A percentile compares a stretch with the other conserved stretches of the same genome.
Evolutionary conservation across 2,888 invertebrate genomes (phyloP).

Genomic region (Nomada ruficornis): DNA sequence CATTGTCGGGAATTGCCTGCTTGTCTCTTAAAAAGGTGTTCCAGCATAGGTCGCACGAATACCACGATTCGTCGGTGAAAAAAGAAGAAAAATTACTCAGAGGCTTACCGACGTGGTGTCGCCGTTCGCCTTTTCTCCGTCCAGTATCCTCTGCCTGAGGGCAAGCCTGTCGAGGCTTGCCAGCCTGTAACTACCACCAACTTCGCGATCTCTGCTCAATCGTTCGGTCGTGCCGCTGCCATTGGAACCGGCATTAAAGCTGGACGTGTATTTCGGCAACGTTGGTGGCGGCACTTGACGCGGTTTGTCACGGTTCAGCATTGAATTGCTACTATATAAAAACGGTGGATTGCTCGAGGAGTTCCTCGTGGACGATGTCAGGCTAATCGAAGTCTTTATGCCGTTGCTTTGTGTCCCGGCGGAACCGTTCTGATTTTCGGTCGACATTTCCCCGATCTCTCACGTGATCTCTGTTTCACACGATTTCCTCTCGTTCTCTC

Average conservation of each 20-base stretch:
- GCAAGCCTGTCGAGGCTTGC: constrained; percentile 94
- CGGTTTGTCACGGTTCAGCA: constrained; percentile 79
- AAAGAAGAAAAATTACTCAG: constrained; percentile 15
- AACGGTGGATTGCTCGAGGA: constrained; percentile 81
- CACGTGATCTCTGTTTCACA: constrained; percentile 29
- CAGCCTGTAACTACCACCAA: constrained; percentile 91
- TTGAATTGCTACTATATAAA: constrained; percentile 80
- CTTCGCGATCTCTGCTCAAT: constrained; percentile 88
- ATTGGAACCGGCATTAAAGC: constrained; percentile 90
- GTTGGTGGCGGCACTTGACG: constrained; percentile 92
- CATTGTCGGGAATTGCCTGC: no score
- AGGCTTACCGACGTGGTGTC: constrained; percentile 80
- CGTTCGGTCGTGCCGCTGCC: constrained; percentile 87
- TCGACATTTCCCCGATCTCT: constrained; percentile 51
- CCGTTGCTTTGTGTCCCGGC: constrained; percentile 79
- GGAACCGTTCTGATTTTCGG: constrained; percentile 66
- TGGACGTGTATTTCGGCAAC: constrained; percentile 91
- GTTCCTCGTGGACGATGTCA: constrained; percentile 70
- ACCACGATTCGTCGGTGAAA: background rate
- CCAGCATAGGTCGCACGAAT: background rate
- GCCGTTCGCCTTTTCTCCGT: constrained; percentile 87
- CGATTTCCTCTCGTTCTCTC: constrained; percentile 16
- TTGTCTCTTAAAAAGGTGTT: background rate
- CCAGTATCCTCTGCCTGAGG: constrained; percentile 92
- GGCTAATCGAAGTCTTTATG: constrained; percentile 74